Conservation (phyloP, 2,113 vertebrate species). For the Tetraodon nigroviridis region DNA sequence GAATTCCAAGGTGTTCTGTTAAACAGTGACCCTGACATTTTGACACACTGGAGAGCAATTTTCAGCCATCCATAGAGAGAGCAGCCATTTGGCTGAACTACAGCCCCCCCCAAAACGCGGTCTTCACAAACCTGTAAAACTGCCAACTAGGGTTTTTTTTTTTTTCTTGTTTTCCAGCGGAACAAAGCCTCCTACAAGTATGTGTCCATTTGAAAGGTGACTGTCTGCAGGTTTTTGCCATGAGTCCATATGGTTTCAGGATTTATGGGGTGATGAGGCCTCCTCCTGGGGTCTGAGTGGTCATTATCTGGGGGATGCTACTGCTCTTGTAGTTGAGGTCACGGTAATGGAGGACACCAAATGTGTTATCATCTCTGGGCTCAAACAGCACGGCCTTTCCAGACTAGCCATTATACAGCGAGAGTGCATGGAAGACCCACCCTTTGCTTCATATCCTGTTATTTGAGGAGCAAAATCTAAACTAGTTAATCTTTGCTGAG, state of each 20-base stretch:
- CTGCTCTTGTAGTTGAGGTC: conserved; percentile 65
- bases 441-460: conserved; percentile 43
- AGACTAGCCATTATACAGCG: conserved; percentile 40
- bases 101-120: conserved; percentile 18
- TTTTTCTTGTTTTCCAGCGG: conserved; percentile 25
- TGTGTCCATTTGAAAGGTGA: conserved; percentile 59
- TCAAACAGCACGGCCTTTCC: conserved; percentile 46
- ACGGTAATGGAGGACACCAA: conserved; percentile 58
- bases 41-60: neutral
- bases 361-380: conserved; percentile 70
- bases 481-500: conserved; percentile 30
- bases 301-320: conserved; percentile 70
- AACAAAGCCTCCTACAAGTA: conserved; percentile 54
- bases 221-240: conserved; percentile 42
- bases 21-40: neutral
- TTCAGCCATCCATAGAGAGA: neutral
- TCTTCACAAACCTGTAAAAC: conserved; percentile 34
- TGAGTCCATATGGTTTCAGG: conserved; percentile 51
- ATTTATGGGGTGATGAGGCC: conserved; percentile 60
- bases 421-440: conserved; percentile 47
- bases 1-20: neutral
- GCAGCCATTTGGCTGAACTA: conserved; percentile 11
- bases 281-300: conserved; percentile 60
- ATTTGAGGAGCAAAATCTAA: conserved; percentile 45
- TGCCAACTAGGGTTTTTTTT: conserved; percentile 9